Conservation (phyloP, 2,888 invertebrate species). For the Agonopterix alstromeriana region DNA sequence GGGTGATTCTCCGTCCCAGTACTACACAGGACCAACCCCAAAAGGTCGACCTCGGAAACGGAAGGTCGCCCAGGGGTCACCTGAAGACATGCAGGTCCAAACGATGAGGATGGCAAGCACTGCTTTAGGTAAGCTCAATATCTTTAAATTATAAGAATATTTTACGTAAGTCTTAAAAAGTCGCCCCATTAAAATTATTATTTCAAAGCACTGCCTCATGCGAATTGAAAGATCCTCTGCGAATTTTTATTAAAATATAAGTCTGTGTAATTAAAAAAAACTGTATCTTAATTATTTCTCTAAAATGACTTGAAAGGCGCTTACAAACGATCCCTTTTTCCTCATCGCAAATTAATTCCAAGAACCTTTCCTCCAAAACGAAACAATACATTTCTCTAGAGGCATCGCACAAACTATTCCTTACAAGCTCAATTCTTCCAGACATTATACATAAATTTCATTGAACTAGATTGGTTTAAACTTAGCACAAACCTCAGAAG, state of each 20-base stretch:
- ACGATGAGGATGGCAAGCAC: constrained; percentile 83
- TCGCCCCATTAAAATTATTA: background rate
- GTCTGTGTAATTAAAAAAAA: too few species aligned
- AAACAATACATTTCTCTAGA: background rate
- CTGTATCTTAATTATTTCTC: too few species aligned
- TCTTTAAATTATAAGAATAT: too few species aligned
- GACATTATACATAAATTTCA: constrained; percentile 2
- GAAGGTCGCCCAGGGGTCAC: constrained; percentile 78
- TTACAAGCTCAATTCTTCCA: background rate
- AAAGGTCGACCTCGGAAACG: constrained; percentile 90
- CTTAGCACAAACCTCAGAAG: constrained; percentile 63
- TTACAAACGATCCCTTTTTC: too few species aligned
- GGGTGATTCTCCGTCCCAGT: constrained; percentile 81
- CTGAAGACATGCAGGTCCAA: constrained; percentile 79
- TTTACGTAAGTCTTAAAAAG: too few species aligned
- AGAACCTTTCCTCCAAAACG: background rate
- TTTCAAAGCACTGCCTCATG: background rate
- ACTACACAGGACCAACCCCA: constrained; percentile 78
- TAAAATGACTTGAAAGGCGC: too few species aligned
- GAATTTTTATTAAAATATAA: background rate
- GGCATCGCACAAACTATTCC: background rate
- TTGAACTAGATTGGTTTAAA: constrained; percentile 30
- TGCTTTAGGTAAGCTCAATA: constrained; percentile 77
- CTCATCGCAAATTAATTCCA: too few species aligned
- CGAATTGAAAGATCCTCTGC: background rate